Conservation (phyloP, 2,888 invertebrate species). For the Ennomos fuscantarius region DNA sequence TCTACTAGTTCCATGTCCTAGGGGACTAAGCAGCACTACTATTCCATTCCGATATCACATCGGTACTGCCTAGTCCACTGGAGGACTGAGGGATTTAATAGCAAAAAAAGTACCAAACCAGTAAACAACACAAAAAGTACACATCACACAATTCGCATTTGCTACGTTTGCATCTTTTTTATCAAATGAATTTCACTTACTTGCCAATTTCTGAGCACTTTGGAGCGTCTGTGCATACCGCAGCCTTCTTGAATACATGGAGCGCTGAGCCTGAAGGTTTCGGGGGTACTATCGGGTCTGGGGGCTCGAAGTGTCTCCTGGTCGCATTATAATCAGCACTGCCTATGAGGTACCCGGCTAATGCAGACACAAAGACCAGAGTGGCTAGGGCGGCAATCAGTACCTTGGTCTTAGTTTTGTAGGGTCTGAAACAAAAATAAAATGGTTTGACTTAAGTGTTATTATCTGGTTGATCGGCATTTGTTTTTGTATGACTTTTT, state of each 20-base stretch:
- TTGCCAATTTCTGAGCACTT: slow-evolving; percentile 91
- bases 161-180: too few species aligned
- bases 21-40: too few species aligned
- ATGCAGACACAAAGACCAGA: slow-evolving; percentile 63
- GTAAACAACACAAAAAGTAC: too few species aligned
- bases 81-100: not conserved
- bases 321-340: slow-evolving; percentile 53
- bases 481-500: too few species aligned
- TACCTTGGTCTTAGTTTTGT: slow-evolving; percentile 62
- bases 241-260: slow-evolving; percentile 88
- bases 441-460: slow-evolving; percentile 1
- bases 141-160: too few species aligned
- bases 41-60: too few species aligned
- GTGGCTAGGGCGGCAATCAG: slow-evolving; percentile 56
- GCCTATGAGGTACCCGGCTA: slow-evolving; percentile 66
- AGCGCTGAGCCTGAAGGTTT: slow-evolving; percentile 88
- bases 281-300: slow-evolving; percentile 86
- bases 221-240: slow-evolving; percentile 91
- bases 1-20: too few species aligned
- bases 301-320: slow-evolving; percentile 72
- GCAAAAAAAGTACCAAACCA: not conserved
- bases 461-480: too few species aligned
- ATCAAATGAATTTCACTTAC: slow-evolving; percentile 71
- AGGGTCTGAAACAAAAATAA: slow-evolving; percentile 62
- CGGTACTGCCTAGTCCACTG: too few species aligned